Evolutionary conservation across 2,888 invertebrate species (phyloP).

Genomic region (Osmoderma eremita): DNA sequence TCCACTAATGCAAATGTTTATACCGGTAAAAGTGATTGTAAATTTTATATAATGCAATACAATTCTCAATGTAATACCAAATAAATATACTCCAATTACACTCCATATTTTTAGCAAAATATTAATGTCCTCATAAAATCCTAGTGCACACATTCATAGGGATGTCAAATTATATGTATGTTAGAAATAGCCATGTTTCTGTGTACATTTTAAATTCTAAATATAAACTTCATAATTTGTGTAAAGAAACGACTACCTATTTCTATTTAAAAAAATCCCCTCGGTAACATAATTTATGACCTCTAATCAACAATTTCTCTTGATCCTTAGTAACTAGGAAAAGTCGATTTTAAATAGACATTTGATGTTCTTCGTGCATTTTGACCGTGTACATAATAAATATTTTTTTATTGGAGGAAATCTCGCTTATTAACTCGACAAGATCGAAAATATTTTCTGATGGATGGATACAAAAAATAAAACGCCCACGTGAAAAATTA

Average conservation of each 20-base stretch:
- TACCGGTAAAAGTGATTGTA: too few relatives aligned
- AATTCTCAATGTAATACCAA: too few relatives aligned
- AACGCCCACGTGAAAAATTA: slow-evolving; percentile 24
- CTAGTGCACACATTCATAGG: slow-evolving; percentile 15
- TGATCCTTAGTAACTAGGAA: slow-evolving; percentile 23
- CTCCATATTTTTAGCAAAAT: slow-evolving; percentile 11
- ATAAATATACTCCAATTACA: too few relatives aligned
- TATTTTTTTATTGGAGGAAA: slow-evolving; percentile 17
- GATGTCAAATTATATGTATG: slow-evolving; percentile 21
- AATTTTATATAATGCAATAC: too few relatives aligned
- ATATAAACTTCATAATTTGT: slow-evolving; percentile 35
- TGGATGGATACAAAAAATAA: slow-evolving; percentile 30
- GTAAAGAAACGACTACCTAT: slow-evolving; percentile 28
- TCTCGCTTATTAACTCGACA: slow-evolving; percentile 8
- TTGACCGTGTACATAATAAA: slow-evolving; percentile 27
- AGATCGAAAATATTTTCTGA: slow-evolving; percentile 27
- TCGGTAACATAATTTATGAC: slow-evolving; percentile 21
- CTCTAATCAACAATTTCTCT: slow-evolving; percentile 34
- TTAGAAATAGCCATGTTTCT: slow-evolving; percentile 19
- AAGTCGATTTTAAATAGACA: slow-evolving; percentile 35
- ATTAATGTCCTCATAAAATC: slow-evolving; percentile 16
- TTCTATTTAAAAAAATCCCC: slow-evolving; percentile 26
- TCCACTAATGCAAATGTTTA: too few relatives aligned
- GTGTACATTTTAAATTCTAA: slow-evolving; percentile 32
- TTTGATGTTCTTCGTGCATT: slow-evolving; percentile 29